Conservation (phyloP, 2,888 invertebrate species). For the Stramonita haemastoma region DNA sequence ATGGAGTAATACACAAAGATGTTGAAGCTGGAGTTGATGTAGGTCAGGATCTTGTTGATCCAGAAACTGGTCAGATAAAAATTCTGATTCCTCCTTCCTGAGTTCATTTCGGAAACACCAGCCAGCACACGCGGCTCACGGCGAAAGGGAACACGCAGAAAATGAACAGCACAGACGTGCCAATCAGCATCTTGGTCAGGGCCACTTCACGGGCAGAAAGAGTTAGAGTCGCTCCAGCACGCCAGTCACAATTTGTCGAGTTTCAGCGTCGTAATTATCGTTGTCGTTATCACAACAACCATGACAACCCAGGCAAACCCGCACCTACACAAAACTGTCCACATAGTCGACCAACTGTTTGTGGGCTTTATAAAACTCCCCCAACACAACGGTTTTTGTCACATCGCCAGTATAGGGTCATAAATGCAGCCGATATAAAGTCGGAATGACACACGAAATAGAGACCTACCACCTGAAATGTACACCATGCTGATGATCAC, state of each 20-base stretch:
- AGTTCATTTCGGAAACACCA: slow-evolving; percentile 8
- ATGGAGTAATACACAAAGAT: slow-evolving; percentile 25
- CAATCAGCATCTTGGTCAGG: slow-evolving; percentile 35
- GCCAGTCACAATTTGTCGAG: not conserved
- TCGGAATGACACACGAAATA: not conserved
- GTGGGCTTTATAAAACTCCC: not conserved
- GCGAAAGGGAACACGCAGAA: not conserved
- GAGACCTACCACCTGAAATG: not conserved
- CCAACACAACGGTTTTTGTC: not conserved
- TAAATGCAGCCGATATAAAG: not conserved
- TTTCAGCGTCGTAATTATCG: slow-evolving; percentile 7
- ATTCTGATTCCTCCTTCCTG: slow-evolving; percentile 9
- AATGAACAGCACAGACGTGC: slow-evolving; percentile 25
- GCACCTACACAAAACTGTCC: slow-evolving; percentile 1
- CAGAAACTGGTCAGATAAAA: not conserved
- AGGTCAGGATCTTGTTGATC: not conserved
- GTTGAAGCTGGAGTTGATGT: slow-evolving; percentile 25
- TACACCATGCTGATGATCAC: slow-evolving; percentile 10
- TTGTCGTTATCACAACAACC: not conserved
- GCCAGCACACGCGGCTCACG: not conserved
- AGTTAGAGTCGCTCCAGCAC: not conserved
- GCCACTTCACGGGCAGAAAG: slow-evolving; percentile 23
- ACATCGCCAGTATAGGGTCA: not conserved
- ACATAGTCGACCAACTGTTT: not conserved
- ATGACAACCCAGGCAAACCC: slow-evolving; percentile 15